These are phyloP conservation scores for Spatula clypeata DNA, from an alignment of 2,797 vertebrate species.

Conservation along the genomic window DNA sequence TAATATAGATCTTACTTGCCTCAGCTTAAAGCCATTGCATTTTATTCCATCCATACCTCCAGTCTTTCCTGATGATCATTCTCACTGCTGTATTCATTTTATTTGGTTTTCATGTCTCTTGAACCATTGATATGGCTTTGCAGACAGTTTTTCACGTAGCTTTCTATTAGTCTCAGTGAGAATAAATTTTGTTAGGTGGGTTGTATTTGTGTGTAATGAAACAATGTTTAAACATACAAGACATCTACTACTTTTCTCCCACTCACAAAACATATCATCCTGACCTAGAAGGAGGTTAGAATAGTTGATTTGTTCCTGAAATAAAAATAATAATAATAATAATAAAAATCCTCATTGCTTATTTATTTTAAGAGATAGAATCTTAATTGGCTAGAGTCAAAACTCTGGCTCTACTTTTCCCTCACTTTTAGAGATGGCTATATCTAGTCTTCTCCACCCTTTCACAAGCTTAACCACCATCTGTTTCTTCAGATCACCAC, in stretches of 20 bases:
- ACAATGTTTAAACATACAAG: background rate
- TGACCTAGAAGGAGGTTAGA: background rate
- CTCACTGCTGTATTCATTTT: background rate
- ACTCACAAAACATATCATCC: background rate
- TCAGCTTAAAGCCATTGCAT: background rate
- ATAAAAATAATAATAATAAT: no score
- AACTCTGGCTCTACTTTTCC: background rate
- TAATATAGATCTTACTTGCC: background rate
- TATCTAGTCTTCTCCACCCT: background rate
- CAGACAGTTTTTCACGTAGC: background rate
- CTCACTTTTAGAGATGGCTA: background rate
- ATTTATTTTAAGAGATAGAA: background rate
- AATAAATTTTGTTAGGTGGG: background rate
- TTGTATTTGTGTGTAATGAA: background rate
- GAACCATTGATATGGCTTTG: background rate
- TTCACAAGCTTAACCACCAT: background rate
- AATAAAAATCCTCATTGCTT: background rate
- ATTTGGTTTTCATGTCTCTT: background rate
- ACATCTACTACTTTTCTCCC: background rate
- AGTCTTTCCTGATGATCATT: background rate
- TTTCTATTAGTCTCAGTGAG: background rate
- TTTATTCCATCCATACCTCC: background rate
- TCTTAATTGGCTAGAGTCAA: background rate
- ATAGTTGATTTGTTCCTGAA: background rate
- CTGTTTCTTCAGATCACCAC: background rate